Conservation (phyloP, 1,140 invertebrate genomes). For the Ooceraea biroi region DNA sequence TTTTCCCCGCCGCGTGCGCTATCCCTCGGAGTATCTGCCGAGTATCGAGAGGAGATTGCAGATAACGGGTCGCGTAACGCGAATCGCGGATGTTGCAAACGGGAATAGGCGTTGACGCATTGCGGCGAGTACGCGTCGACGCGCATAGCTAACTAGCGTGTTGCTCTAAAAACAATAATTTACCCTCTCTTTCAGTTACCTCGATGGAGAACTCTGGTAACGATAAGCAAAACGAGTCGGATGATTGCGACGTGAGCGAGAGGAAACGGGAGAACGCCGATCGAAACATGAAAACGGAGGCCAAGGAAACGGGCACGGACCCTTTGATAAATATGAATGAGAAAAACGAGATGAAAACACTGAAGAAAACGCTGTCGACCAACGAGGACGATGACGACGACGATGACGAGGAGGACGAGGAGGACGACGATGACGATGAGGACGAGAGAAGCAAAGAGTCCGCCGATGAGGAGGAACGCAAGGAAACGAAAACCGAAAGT, state of each 20-base stretch:
- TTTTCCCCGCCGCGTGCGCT: neutral
- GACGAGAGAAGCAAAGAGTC: conserved; percentile 67
- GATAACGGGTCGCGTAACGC: too few relatives aligned
- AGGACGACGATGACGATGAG: conserved; percentile 72
- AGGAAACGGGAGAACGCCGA: conserved; percentile 58
- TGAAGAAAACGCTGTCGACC: conserved; percentile 62
- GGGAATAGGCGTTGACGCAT: conserved; percentile 43
- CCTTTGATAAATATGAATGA: conserved; percentile 54
- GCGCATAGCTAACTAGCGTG: too few relatives aligned
- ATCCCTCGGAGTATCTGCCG: neutral
- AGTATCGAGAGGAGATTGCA: neutral
- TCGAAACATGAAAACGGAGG: conserved; percentile 48
- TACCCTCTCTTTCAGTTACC: conserved; percentile 69
- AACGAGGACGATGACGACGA: conserved; percentile 72
- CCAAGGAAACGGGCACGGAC: conserved; percentile 57
- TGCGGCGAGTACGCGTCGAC: conserved; percentile 53
- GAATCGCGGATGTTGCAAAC: neutral
- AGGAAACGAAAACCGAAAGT: conserved; percentile 51
- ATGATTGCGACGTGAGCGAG: conserved; percentile 76
- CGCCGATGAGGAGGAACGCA: conserved; percentile 68
- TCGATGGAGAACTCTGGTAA: conserved; percentile 82
- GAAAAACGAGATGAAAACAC: conserved; percentile 57
- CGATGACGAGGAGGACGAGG: conserved; percentile 14
- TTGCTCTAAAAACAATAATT: conserved; percentile 23
- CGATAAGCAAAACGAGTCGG: conserved; percentile 80